phyloP scores from a whole-genome alignment of 1,140 invertebrate genomes.

The Cyclargus thomasi region DNA sequence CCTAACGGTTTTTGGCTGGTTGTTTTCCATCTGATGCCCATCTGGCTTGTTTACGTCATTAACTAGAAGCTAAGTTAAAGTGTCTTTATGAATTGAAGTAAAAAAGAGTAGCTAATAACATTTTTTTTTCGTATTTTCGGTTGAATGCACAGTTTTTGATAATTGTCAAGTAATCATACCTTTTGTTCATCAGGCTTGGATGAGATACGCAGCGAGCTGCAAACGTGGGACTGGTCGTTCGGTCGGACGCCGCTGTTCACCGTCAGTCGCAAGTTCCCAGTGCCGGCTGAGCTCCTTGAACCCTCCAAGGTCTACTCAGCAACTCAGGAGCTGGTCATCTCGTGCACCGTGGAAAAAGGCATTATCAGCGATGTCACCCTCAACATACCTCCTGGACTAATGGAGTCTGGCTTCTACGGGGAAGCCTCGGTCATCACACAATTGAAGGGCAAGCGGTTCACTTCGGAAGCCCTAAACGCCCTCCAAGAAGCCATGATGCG shows the following conservation, averaged over 20 bases:
- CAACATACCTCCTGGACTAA: constrained; percentile 65
- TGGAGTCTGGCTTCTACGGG: constrained; percentile 70
- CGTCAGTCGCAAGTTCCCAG: constrained; percentile 73
- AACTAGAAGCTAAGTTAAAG: too few relatives aligned
- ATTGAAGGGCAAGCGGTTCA: constrained; percentile 70
- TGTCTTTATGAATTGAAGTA: too few relatives aligned
- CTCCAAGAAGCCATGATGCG: constrained; percentile 68
- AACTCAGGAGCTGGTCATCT: constrained; percentile 66
- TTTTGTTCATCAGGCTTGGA: constrained; percentile 76
- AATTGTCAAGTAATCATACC: too few relatives aligned
- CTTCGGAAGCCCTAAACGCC: constrained; percentile 62
- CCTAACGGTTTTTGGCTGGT: too few relatives aligned
- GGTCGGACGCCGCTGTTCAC: constrained; percentile 92
- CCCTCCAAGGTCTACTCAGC: constrained; percentile 56
- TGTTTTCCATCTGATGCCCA: too few relatives aligned
- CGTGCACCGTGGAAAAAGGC: constrained; percentile 69
- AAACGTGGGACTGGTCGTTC: constrained; percentile 91
- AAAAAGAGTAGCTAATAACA: too few relatives aligned
- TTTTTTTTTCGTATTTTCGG: too few relatives aligned
- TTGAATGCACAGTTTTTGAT: too few relatives aligned
- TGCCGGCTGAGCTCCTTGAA: constrained; percentile 57
- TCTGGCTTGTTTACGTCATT: too few relatives aligned
- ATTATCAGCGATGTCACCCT: constrained; percentile 69
- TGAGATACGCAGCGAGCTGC: constrained; percentile 79
- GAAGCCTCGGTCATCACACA: constrained; percentile 71